Evolutionary conservation across 2,797 vertebrate species (phyloP).

Genomic region (Kryptopterus vitreolus): DNA sequence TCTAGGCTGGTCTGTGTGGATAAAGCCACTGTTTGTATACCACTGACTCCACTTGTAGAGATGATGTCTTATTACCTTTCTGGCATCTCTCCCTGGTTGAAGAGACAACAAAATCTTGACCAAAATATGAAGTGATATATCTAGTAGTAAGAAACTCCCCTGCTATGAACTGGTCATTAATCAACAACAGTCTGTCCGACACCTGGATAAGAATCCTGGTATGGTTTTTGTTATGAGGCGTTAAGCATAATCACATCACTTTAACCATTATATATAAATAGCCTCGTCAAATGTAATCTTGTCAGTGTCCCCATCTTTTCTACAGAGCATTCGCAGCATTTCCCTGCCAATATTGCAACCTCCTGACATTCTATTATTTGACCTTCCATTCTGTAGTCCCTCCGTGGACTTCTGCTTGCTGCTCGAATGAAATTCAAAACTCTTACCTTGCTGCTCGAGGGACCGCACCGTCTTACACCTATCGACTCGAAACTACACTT

Average conservation of each 20-base stretch:
- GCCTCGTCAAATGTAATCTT: neutral
- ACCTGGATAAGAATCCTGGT: neutral
- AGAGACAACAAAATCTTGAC: neutral
- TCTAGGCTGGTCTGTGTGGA: neutral
- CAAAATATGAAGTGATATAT: neutral
- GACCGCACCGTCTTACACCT: neutral
- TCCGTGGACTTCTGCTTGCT: neutral
- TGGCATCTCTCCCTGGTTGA: neutral
- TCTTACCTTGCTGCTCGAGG: neutral
- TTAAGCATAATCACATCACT: neutral
- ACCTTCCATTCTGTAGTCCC: neutral
- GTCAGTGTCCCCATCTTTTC: neutral
- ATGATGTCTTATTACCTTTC: neutral
- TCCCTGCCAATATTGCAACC: neutral
- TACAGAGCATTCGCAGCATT: neutral
- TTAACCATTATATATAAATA: neutral
- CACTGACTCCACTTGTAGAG: neutral
- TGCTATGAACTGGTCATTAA: neutral
- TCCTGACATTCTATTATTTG: neutral
- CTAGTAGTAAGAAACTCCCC: neutral
- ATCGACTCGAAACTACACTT: neutral
- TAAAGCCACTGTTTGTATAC: neutral
- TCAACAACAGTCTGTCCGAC: neutral
- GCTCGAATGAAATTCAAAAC: neutral
- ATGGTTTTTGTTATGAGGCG: neutral